These are phyloP conservation scores for Scaptomyza montana DNA, from an alignment of 1,140 invertebrate species.

Conservation along the genomic window DNA sequence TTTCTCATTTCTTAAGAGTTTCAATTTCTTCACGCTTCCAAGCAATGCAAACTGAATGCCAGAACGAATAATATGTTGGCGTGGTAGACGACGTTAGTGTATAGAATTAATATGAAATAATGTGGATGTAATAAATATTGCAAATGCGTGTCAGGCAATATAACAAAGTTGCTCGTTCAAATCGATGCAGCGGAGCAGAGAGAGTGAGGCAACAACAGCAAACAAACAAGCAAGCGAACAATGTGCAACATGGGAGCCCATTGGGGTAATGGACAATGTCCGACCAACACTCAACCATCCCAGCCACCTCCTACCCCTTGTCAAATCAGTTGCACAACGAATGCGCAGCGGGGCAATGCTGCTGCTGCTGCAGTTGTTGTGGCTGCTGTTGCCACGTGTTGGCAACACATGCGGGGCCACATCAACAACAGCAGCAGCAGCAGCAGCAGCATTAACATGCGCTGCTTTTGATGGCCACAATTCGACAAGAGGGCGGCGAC, in stretches of 20 bases:
- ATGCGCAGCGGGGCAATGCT: constrained; percentile 38
- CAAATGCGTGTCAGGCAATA: constrained; percentile 45
- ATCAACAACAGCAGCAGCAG: constrained; percentile 41
- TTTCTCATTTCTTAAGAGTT: neutral
- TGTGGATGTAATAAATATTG: constrained; percentile 55
- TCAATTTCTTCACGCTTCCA: neutral
- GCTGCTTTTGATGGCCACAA: constrained; percentile 53
- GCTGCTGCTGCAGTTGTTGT: constrained; percentile 14
- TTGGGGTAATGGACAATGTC: constrained; percentile 21
- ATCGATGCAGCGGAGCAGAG: constrained; percentile 47
- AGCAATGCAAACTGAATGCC: neutral
- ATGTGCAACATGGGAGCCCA: constrained; percentile 47
- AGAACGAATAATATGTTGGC: constrained; percentile 15
- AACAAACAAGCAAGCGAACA: constrained; percentile 30
- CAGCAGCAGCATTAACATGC: constrained; percentile 22
- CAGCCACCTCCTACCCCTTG: neutral
- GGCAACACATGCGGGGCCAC: constrained; percentile 52
- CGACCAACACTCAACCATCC: neutral
- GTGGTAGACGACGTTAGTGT: constrained; percentile 14
- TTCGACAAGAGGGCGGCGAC: constrained; percentile 17
- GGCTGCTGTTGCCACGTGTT: constrained; percentile 69
- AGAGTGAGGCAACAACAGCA: constrained; percentile 3
- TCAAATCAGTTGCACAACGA: constrained; percentile 52
- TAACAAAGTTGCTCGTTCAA: constrained; percentile 19
- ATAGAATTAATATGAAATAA: constrained; percentile 41